A percentile compares a stretch with the other conserved stretches of the same genome.
Evolutionary conservation across 35 echinoderm and acorn worm species (phyloP).

Genomic region (Amphiura filiformis): DNA sequence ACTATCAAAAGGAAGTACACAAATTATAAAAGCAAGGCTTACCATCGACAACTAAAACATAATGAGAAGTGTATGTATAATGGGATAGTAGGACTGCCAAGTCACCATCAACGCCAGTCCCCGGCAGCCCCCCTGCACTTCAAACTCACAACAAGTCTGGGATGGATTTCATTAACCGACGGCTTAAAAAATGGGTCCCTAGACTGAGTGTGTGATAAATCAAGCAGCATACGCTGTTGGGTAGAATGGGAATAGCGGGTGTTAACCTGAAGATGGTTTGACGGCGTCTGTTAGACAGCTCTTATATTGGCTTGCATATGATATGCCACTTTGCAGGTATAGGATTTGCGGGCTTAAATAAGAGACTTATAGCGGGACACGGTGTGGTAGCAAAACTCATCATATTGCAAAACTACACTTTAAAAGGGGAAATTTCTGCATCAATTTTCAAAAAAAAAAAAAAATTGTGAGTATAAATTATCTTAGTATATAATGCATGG

Average conservation of each 20-base stretch:
- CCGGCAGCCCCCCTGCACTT: not conserved
- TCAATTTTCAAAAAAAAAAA: no score
- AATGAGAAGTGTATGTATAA: not conserved
- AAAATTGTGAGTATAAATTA: no score
- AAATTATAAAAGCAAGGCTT: no score
- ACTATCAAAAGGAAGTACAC: no score
- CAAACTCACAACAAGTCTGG: not conserved
- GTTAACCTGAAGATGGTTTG: not conserved
- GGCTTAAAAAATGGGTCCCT: not conserved
- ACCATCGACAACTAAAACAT: no score
- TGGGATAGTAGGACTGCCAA: not conserved
- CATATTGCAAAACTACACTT: not conserved
- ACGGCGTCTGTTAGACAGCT: no score
- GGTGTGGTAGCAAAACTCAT: not conserved
- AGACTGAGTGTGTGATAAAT: not conserved
- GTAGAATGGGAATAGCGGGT: conserved; percentile 10
- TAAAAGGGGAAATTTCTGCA: not conserved
- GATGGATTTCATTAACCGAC: not conserved
- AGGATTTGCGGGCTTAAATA: not conserved
- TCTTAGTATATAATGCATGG: no score
- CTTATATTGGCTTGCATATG: no score
- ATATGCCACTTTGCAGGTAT: no score
- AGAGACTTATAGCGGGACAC: not conserved
- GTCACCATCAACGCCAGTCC: not conserved
- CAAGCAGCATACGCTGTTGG: not conserved